Evolutionary conservation across 2,113 vertebrate genomes (phyloP).

Genomic region (Calidris pygmaea): DNA sequence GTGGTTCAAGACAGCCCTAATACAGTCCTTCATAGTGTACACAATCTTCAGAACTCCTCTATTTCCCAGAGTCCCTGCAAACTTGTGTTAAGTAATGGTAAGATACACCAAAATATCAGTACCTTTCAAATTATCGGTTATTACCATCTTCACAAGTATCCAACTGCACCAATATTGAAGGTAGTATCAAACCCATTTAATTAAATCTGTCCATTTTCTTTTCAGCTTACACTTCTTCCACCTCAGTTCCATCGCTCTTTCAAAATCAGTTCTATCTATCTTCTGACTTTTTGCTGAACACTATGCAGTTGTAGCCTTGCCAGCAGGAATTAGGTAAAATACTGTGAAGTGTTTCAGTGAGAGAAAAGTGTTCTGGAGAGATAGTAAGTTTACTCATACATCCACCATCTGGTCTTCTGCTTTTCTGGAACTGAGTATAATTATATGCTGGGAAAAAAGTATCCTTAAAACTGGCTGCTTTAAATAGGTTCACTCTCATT

Average conservation of each 20-base stretch:
- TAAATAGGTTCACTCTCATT: background rate
- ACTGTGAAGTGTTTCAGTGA: background rate
- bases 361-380: background rate
- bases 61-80: background rate
- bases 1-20: background rate
- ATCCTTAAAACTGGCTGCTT: background rate
- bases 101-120: background rate
- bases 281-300: background rate
- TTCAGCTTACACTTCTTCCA: background rate
- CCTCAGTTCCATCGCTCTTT: background rate
- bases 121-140: background rate
- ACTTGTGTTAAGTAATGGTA: background rate
- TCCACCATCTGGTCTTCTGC: conserved; percentile 7
- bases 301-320: background rate
- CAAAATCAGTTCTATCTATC: background rate
- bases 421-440: conserved; percentile 13
- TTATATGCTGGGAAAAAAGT: background rate
- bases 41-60: background rate
- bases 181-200: background rate
- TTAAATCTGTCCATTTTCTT: background rate
- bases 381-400: conserved; percentile 26
- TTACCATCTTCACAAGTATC: background rate
- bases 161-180: background rate
- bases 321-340: conserved; percentile 7
- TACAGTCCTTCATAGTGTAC: background rate